Base-by-base conservation (phyloP, 2,888 invertebrate genomes). In the Dicroscelio sp. region DNA sequence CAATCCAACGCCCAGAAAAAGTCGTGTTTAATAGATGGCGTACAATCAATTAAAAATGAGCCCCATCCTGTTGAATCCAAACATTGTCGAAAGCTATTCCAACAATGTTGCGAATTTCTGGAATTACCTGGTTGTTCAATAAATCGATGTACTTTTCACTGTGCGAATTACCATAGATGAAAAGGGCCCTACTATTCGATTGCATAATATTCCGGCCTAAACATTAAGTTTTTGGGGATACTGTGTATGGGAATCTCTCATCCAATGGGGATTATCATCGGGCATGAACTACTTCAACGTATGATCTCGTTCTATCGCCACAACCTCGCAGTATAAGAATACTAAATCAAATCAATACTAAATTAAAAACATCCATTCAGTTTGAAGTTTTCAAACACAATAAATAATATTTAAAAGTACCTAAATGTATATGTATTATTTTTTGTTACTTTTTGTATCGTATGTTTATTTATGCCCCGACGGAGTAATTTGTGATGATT, bases 1-100 rank as follows among this genome's bases (percentile, higher is more conserved):
- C 80, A 30, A 90, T 82, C 86, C 60, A 89, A 4, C 35, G 63
- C 10, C n/a, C 60, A 73, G 75, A 55, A 38, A 84, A 89, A 55
- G 25, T 60, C 4, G 30, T 38, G 33, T 86, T 71, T 23, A 90
- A 76, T 17, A 67, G 30, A 33, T 80, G 14, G 38, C 80, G 76
- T 31, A 90, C 75, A 65, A 38, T 75, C 4, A 89, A 38, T 20
- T 33, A 58, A 25, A 86, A 89, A 67, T 88, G 58, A 30, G 73
- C 75, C 30, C 80, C 82, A 52, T 82, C 82, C 30, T 87, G 87
- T 23, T 76, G 75, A 88, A 82, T 82, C 69, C 71, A 86, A 8
- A 86, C 78, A 86, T 63, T 86, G n/a, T 86, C 71, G 25, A 79
- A 71, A 0, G 60, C 71, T 52, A 48, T 60, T 63, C 35, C 60